Base-by-base conservation (phyloP, 2,113 vertebrate species). In the Shinisaurus crocodilurus region DNA sequence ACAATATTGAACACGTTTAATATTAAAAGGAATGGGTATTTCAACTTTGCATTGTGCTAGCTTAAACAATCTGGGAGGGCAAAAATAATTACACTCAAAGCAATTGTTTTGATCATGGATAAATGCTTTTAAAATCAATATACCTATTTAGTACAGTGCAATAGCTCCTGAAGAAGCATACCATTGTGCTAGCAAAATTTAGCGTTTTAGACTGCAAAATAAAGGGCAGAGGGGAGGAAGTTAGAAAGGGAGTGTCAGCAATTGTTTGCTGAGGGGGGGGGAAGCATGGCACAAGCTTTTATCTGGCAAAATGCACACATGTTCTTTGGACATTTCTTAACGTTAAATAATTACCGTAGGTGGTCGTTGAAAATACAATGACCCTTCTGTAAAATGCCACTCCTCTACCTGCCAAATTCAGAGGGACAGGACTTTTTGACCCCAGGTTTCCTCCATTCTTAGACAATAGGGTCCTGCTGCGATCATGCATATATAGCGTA, bases 51-150 rank as follows among this genome's bases (percentile, higher is more conserved):
- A 79, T 92, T 85, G 7, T 94, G 77, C 85, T 87, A 88, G 15
- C 43, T 92, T 94, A 93, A 80, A 94, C 0, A 0, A 91, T 95
- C 95, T 93, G 83, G 69, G 79, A 93, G 83, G 92, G 96, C 95
- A 93, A 96, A 76, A 95, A 93, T 95, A 96, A 97, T 96, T 95
- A 96, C 92, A 94, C 96, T 91, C 92, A 95, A n/a, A 91, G 92
- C 79, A 87, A 95, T 89, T 91, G 88, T 74, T 93, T 95, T 96
- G 92, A 95, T 94, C n/a, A 91, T 85, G 84, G 82, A 88, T 94
- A 95, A 96, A 93, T 94, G 76, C 27, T 95, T 94, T 93, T 92
- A 63, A 95, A 96, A 97, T 97, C 96, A 95, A 97, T 97, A 95
- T 25, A 29, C 85, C 94, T 96, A 84, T 95, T 96, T 95, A 97